phyloP scores from a whole-genome alignment of 2,888 invertebrate species.

The Stratiomys singularior region DNA sequence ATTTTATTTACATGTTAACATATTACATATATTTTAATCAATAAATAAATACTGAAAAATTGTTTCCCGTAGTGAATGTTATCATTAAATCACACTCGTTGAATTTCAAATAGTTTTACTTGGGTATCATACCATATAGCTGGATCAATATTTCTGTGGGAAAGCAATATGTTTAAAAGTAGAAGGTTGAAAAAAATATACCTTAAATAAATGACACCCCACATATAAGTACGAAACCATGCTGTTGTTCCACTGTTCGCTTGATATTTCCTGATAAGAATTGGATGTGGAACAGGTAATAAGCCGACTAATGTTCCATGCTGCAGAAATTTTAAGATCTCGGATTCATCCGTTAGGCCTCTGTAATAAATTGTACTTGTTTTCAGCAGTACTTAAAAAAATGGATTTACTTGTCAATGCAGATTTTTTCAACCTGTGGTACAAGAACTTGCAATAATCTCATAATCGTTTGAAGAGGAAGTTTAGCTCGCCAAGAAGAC shows the following conservation, averaged over 20 bases:
- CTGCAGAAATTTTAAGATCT: slow-evolving; percentile 98
- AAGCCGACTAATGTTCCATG: slow-evolving; percentile 98
- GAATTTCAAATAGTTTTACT: slow-evolving; percentile 98
- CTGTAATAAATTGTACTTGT: slow-evolving; percentile 66
- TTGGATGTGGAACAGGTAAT: slow-evolving; percentile 98
- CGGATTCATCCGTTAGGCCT: slow-evolving; percentile 98
- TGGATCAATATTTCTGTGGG: slow-evolving; percentile 91
- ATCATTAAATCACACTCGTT: slow-evolving; percentile 78
- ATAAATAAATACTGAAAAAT: no score
- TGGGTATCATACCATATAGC: slow-evolving; percentile 99
- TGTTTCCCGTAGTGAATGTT: no score
- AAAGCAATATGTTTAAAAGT: slow-evolving; percentile 4
- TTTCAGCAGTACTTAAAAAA: not conserved
- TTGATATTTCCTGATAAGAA: slow-evolving; percentile 98
- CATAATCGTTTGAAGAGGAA: slow-evolving; percentile 99
- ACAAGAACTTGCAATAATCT: slow-evolving; percentile 96
- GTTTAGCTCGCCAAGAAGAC: slow-evolving; percentile 93
- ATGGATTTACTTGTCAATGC: slow-evolving; percentile 96
- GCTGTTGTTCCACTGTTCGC: slow-evolving; percentile 98
- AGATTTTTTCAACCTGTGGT: slow-evolving; percentile 99
- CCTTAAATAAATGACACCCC: slow-evolving; percentile 99
- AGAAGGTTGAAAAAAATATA: slow-evolving; percentile 58
- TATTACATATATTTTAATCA: no score
- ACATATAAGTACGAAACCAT: slow-evolving; percentile 99
- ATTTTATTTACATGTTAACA: no score